phyloP scores from a whole-genome alignment of 2,888 invertebrate genomes.

The Linnaemya tessellans region DNA sequence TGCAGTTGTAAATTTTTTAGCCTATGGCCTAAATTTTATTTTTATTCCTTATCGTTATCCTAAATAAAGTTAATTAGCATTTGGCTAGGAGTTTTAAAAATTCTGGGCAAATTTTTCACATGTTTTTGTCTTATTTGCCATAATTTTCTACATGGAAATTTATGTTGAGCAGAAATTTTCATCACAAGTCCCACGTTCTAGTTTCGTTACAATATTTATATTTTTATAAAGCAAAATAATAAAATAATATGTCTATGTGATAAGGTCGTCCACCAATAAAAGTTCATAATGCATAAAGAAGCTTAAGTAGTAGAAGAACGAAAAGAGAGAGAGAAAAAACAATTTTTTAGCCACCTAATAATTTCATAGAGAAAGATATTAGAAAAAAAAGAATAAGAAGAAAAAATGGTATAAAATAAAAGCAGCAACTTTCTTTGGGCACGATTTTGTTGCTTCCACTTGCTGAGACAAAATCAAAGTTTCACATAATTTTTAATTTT shows the following conservation, averaged over 20 bases:
- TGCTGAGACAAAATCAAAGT: constrained; percentile 27
- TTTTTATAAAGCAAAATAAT: constrained; percentile 40
- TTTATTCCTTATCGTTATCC: too few species aligned
- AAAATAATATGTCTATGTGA: constrained; percentile 47
- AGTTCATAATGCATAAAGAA: constrained; percentile 57
- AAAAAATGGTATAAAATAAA: constrained; percentile 8
- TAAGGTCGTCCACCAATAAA: constrained; percentile 61
- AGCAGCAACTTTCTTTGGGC: constrained; percentile 65
- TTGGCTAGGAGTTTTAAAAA: too few species aligned
- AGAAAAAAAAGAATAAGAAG: neutral
- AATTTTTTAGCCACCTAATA: constrained; percentile 60
- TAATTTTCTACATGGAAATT: constrained; percentile 13
- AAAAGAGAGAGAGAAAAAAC: neutral
- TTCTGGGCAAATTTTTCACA: neutral
- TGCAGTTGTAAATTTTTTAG: too few species aligned
- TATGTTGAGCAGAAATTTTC: constrained; percentile 21
- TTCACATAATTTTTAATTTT: constrained; percentile 55
- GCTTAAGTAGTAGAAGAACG: constrained; percentile 20
- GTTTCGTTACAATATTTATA: constrained; percentile 45
- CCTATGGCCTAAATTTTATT: too few species aligned
- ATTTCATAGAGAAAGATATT: constrained; percentile 48
- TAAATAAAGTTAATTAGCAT: too few species aligned
- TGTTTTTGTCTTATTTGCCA: constrained; percentile 6
- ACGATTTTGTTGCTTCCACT: constrained; percentile 60
- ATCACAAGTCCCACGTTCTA: constrained; percentile 65